Base-by-base conservation (phyloP, 1,140 invertebrate genomes). In the Apis mellifera region DNA sequence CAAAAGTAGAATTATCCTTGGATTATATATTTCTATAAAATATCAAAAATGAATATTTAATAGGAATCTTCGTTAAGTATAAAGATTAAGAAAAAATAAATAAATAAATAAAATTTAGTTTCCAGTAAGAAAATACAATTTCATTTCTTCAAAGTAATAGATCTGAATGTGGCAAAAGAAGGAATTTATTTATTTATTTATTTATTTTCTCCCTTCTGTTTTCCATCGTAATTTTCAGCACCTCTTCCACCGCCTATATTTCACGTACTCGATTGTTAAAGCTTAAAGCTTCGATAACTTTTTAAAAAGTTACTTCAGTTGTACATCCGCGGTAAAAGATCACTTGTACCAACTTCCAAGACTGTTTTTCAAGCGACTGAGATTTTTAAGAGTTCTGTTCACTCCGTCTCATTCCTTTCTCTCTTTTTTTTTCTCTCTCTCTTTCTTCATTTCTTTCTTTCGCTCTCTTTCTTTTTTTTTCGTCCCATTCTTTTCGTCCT, bases 291-390 rank as follows among this genome's bases (percentile, higher is more conserved):
- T 19, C 54, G 57, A 17, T 26, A 60, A 42, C 42, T 59, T 50
- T 54, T 23, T 23, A 21, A 59, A 1, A 60, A 78, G 65, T 78
- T 70, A 17, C 66, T 70, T 11, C 2, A 9, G 23, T 23, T 55
- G 50, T 76, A 76, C 9, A 17, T 26, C 50, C 50, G 26, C 26
- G 3, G 50, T 26, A 11, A 70, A n/a, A 23, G 66, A 42, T 70
- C 76, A 70, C 66, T 78, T 52, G 66, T 54, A 70, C 54, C 76
- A 26, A 70, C 65, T 70, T 78, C 42, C 26, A 77, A 32, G 54
- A 59, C 12, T 55, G 54, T 78, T 78, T 52, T 78, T 60, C 32
- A 60, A 70, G 12, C 42, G 42, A 1, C 19, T 19, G 23, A 78
- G 54, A 78, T 70, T 70, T 70, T 78, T 59, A 11, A 12, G 9